Percentiles rank a stretch among this genome's conserved stretches.
Evolutionary conservation across 2,797 vertebrate genomes (phyloP).

Genomic region (Psittacula derbiana): DNA sequence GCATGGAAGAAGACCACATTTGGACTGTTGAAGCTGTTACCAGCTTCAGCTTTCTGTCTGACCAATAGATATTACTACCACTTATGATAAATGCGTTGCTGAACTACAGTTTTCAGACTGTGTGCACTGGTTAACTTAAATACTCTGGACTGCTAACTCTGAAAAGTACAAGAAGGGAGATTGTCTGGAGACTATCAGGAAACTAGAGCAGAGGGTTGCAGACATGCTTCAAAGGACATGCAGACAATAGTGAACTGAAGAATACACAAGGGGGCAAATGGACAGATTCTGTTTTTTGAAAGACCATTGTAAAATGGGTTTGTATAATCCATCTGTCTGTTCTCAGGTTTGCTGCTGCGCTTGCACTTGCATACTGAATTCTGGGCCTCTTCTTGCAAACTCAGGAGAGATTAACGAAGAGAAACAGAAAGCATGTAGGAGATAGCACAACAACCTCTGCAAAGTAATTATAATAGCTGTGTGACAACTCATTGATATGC

Average conservation of each 20-base stretch:
- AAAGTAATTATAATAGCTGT: neutral
- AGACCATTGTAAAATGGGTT: neutral
- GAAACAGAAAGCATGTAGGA: neutral
- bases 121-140: neutral
- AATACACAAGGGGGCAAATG: fast-evolving
- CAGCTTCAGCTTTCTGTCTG: neutral
- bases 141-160: neutral
- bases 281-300: fast-evolving
- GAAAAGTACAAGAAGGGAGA: neutral
- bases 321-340: neutral
- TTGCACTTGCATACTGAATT: neutral
- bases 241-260: neutral
- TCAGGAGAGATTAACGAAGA: neutral
- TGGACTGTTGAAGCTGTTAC: neutral
- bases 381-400: neutral
- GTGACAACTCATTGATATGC: neutral
- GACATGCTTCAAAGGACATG: neutral
- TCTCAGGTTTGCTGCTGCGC: neutral
- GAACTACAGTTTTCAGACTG: neutral
- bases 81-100: neutral
- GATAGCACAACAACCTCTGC: neutral
- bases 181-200: neutral
- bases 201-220: neutral
- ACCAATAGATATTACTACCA: neutral
- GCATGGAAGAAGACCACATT: neutral